Evolutionary conservation across 2,888 invertebrate species (phyloP), one percentile per base, ranked within the genome.

Genomic region (Tillus elongatus): DNA sequence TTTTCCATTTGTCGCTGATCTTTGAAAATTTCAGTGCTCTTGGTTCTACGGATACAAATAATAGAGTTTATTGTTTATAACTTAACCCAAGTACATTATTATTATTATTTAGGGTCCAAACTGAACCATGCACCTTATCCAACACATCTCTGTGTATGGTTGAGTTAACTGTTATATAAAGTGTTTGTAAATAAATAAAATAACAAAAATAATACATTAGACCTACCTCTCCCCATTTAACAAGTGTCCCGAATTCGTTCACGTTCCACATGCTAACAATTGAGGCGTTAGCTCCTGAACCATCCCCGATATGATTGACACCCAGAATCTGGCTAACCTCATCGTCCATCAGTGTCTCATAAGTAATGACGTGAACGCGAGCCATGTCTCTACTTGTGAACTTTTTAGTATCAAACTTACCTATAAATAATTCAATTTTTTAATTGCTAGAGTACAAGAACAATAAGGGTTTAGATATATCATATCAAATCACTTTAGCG

Each of bases 191-290:
- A n/a, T n/a, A n/a, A n/a, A n/a, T n/a, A n/a, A n/a, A n/a, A n/a
- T n/a, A n/a, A n/a, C n/a, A n/a, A n/a, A n/a, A n/a, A n/a, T n/a
- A n/a, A n/a, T n/a, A n/a, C n/a, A n/a, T n/a, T n/a, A n/a, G n/a
- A n/a, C n/a, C 53, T 59, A 78, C 79, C 71, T 84, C 83, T 51
- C 82, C 81, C 82, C 82, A 83, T 59, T 77, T 79, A 38, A 83
- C 67, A 16, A 82, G 61, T 26, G 77, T 71, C 1, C 74, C 78
- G 53, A 82, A 82, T 62, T 83, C 83, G 8, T 73, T 71, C 8
- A 82, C 80, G 49, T 79, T 77, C 79, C 84, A 84, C 19, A 79
- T 70, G 15, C 82, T 78, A 40, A 84, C 63, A 57, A 80, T 76
- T 0, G 78, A 71, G 2, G 78, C 68, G 11, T 73, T 70, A 2